A percentile compares a stretch with the other conserved stretches of the same genome.
Evolutionary conservation across 2,888 invertebrate genomes (phyloP).

Genomic region (Leucoma salicis): DNA sequence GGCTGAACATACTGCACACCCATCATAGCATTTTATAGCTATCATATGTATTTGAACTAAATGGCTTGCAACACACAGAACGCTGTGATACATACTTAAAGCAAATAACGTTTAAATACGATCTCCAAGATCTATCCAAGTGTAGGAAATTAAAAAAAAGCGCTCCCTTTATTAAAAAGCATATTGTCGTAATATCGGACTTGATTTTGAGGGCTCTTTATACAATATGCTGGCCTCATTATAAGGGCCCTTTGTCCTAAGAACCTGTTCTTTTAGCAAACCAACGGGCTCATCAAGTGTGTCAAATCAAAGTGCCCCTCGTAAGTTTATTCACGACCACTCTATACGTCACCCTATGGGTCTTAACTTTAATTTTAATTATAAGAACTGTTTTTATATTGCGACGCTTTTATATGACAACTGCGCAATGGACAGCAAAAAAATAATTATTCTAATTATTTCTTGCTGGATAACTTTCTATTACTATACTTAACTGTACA

Average conservation of each 20-base stretch:
- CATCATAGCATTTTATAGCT: too few species aligned
- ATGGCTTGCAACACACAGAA: too few species aligned
- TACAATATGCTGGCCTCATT: slow-evolving; percentile 79
- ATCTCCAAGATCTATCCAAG: slow-evolving; percentile 34
- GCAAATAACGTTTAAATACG: slow-evolving; percentile 25
- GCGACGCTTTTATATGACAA: slow-evolving; percentile 10
- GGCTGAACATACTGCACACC: not conserved
- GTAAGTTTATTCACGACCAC: slow-evolving; percentile 67
- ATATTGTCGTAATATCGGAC: slow-evolving; percentile 67
- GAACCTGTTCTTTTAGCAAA: slow-evolving; percentile 77
- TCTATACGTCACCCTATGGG: slow-evolving; percentile 50
- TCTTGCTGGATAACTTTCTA: not conserved
- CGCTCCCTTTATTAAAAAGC: slow-evolving; percentile 65
- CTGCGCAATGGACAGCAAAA: not conserved
- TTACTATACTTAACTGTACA: not conserved
- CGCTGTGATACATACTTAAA: not conserved
- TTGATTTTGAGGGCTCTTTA: slow-evolving; percentile 69
- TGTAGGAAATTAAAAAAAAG: slow-evolving; percentile 42
- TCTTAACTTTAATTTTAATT: slow-evolving; percentile 71
- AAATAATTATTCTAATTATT: not conserved
- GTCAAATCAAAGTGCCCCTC: slow-evolving; percentile 76
- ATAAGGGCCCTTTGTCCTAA: slow-evolving; percentile 80
- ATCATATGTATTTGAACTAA: too few species aligned
- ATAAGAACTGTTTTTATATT: slow-evolving; percentile 52
- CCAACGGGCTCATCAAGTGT: slow-evolving; percentile 59